Conservation (phyloP, 1,140 invertebrate species). For the Neodiprion lecontei region DNA sequence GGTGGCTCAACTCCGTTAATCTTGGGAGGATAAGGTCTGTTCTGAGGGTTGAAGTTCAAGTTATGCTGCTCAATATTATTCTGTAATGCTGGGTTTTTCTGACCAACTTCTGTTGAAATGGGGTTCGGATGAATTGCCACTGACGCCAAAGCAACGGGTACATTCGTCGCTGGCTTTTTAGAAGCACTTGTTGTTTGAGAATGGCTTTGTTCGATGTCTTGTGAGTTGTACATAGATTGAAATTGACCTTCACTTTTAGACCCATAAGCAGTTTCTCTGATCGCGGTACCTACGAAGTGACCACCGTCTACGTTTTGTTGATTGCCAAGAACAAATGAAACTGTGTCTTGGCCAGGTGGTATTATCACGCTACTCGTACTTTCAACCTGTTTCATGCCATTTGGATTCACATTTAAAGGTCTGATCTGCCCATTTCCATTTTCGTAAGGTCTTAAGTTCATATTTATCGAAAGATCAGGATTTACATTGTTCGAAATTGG, state of each 20-base stretch:
- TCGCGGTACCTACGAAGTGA: constrained; percentile 56
- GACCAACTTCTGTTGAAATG: neutral
- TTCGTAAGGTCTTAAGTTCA: constrained; percentile 39
- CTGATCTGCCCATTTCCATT: constrained; percentile 1
- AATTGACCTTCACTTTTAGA: constrained; percentile 41
- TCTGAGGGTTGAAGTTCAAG: neutral
- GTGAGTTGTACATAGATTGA: constrained; percentile 39
- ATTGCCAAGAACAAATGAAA: constrained; percentile 70
- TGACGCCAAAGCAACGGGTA: constrained; percentile 17
- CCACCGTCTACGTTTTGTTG: constrained; percentile 65
- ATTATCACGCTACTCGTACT: constrained; percentile 71
- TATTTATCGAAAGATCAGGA: constrained; percentile 30
- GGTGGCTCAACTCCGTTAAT: constrained; percentile 7
- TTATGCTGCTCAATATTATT: neutral
- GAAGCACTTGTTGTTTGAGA: neutral
- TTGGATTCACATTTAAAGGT: constrained; percentile 50
- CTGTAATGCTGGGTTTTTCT: neutral
- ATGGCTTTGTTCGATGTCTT: neutral
- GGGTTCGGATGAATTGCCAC: constrained; percentile 18
- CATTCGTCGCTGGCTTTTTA: neutral
- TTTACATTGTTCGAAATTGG: constrained; percentile 31
- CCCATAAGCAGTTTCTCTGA: constrained; percentile 59
- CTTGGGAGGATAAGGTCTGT: neutral
- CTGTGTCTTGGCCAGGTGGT: constrained; percentile 68
- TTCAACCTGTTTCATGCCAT: constrained; percentile 55